These are phyloP conservation scores for Falco concolor DNA, from an alignment of 2,797 vertebrate species.

Conservation along the genomic window DNA sequence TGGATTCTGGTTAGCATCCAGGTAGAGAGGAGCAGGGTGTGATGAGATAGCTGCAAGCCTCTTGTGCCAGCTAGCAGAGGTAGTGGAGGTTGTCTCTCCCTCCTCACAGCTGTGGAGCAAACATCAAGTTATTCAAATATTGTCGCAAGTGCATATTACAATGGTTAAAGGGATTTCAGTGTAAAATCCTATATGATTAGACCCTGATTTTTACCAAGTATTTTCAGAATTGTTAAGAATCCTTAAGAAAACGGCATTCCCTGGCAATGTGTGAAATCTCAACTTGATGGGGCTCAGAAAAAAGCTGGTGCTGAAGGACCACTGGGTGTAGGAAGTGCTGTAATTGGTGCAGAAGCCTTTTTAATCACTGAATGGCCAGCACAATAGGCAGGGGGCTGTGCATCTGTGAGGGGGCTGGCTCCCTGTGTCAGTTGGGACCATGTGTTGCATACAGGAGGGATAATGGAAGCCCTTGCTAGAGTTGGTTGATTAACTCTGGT, in stretches of 20 bases:
- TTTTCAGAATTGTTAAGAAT: not conserved
- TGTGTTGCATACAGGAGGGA: not conserved
- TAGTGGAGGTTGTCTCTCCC: not conserved
- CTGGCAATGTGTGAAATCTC: not conserved
- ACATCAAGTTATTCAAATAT: not conserved
- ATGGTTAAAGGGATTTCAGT: not conserved
- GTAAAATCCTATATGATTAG: not conserved
- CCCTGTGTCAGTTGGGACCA: not conserved
- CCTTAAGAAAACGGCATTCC: not conserved
- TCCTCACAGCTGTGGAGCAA: not conserved
- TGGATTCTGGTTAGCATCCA: not conserved
- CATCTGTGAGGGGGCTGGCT: not conserved
- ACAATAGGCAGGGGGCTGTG: accelerated
- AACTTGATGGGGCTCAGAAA: not conserved
- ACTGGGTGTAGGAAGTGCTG: not conserved
- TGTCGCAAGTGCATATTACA: not conserved
- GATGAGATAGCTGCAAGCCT: not conserved
- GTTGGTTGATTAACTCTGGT: not conserved
- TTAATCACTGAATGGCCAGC: not conserved
- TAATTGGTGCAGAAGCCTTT: not conserved
- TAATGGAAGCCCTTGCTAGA: not conserved
- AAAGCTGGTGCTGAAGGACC: not conserved
- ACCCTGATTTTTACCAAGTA: not conserved
- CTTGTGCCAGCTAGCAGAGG: not conserved
- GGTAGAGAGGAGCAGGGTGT: not conserved